A percentile compares a stretch with the other conserved stretches of the same genome.
These are phyloP conservation scores for Junonia oenone DNA, from an alignment of 2,888 invertebrate genomes.

Conservation along the genomic window DNA sequence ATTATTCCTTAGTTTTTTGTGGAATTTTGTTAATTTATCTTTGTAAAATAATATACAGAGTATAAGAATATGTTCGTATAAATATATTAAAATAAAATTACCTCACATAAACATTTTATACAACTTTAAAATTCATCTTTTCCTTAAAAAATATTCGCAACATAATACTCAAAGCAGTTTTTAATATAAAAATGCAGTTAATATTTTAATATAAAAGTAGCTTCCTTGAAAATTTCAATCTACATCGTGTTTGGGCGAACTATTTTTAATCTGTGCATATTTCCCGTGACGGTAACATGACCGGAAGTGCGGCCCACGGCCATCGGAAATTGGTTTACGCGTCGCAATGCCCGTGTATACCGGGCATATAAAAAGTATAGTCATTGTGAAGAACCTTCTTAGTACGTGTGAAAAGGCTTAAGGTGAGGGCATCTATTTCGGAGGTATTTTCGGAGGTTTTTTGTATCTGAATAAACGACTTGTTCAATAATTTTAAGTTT, in stretches of 20 bases:
- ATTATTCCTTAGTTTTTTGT: no score
- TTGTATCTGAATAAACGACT: no score
- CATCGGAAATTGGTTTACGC: conserved; percentile 30
- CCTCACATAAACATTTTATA: no score
- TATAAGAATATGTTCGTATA: no score
- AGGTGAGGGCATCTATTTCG: background rate
- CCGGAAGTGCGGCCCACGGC: conserved; percentile 25
- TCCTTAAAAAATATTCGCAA: no score
- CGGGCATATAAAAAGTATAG: background rate
- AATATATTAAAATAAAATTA: no score
- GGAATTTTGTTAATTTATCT: no score
- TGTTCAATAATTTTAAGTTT: no score
- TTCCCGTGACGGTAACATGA: conserved; percentile 14
- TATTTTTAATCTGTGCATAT: conserved; percentile 4
- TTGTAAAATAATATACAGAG: no score
- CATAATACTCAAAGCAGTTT: background rate
- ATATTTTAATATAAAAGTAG: background rate
- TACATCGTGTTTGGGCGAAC: background rate
- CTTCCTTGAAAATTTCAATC: background rate
- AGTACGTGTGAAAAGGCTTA: background rate
- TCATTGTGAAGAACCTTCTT: no score
- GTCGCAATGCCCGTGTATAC: conserved; percentile 10
- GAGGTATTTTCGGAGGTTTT: no score
- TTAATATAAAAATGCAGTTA: background rate
- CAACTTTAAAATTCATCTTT: no score